These are phyloP conservation scores for Dolomedes plantarius DNA, from an alignment of 2,888 invertebrate species.

Conservation along the genomic window DNA sequence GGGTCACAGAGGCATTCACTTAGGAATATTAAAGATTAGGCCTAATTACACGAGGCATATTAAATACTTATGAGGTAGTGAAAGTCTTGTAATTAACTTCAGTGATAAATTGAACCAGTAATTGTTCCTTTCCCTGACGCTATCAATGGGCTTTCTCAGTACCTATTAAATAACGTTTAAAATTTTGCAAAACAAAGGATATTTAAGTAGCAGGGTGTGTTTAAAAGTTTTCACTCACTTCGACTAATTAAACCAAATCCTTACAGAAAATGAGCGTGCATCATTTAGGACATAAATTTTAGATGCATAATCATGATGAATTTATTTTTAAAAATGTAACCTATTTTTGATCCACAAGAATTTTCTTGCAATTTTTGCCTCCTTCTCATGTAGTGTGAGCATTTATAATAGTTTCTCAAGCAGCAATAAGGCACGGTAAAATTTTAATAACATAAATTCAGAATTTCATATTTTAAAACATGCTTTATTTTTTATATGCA, in stretches of 20 bases:
- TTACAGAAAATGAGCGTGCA: background rate
- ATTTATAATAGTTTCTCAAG: too few species aligned
- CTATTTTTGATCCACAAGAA: too few species aligned
- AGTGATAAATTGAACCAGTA: conserved; percentile 62
- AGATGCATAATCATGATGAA: too few species aligned
- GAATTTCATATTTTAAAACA: too few species aligned
- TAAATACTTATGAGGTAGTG: conserved; percentile 67
- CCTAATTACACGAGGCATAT: conserved; percentile 64
- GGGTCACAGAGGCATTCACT: conserved; percentile 33
- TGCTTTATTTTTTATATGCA: too few species aligned
- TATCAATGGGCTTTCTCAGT: conserved; percentile 24
- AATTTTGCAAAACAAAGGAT: conserved; percentile 21
- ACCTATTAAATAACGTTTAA: conserved; percentile 53
- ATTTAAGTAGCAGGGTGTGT: conserved; percentile 45
- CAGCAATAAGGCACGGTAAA: too few species aligned
- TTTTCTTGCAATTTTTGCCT: too few species aligned
- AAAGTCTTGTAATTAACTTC: conserved; percentile 70
- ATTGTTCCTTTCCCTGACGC: conserved; percentile 50
- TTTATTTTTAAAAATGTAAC: too few species aligned
- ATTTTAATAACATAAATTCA: too few species aligned
- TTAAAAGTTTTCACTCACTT: conserved; percentile 19
- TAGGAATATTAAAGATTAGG: conserved; percentile 60
- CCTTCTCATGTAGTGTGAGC: too few species aligned
- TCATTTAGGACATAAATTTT: background rate
- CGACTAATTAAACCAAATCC: background rate